Evolutionary conservation across 2,888 invertebrate genomes (phyloP).

Genomic region (Ditylenchus weischeri): DNA sequence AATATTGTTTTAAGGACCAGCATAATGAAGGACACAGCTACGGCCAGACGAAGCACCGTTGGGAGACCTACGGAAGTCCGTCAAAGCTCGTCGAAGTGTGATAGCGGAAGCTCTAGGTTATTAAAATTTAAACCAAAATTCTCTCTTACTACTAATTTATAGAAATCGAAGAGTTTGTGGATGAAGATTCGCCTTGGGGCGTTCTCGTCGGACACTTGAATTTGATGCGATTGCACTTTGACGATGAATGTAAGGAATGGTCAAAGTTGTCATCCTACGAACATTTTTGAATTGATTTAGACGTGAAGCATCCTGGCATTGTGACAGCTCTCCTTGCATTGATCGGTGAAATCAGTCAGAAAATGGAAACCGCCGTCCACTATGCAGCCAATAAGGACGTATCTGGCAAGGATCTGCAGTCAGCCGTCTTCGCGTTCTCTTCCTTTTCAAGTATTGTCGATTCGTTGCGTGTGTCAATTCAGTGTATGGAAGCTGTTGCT

Average conservation of each 20-base stretch:
- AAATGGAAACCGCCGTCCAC: background rate
- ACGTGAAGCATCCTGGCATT: too few species aligned
- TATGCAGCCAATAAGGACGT: background rate
- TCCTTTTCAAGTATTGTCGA: background rate
- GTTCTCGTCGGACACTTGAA: background rate
- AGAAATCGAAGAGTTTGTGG: background rate
- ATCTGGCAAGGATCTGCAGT: background rate
- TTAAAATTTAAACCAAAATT: background rate
- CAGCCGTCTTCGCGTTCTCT: background rate
- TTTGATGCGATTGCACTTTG: background rate
- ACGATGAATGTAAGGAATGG: background rate
- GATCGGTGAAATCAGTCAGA: too few species aligned
- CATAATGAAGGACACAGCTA: background rate
- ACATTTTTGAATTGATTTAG: too few species aligned
- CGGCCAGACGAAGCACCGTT: background rate
- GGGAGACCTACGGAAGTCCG: background rate
- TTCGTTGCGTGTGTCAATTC: background rate
- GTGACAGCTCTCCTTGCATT: too few species aligned
- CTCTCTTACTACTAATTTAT: too few species aligned
- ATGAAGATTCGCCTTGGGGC: conserved; percentile 1
- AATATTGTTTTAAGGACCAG: background rate
- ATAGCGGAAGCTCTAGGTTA: conserved; percentile 1
- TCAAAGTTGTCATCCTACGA: background rate
- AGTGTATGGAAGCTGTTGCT: background rate
- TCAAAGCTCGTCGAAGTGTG: background rate